Evolutionary conservation across 2,113 vertebrate genomes (phyloP).

Genomic region (Vulpes lagopus): DNA sequence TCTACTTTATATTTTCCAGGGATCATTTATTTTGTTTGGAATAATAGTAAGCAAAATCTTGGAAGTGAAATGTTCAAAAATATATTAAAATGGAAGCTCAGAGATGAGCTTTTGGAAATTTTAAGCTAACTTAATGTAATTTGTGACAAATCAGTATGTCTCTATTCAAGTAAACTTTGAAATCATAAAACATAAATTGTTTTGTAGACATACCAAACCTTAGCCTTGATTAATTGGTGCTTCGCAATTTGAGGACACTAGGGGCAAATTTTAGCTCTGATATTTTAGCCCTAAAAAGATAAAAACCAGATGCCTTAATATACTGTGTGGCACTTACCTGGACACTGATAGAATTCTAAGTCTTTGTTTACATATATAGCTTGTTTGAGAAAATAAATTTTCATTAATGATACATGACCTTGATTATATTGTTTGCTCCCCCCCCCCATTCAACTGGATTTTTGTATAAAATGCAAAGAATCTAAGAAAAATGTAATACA

Average conservation of each 20-base stretch:
- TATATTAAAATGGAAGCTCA: conserved; percentile 23
- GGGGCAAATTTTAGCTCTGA: conserved; percentile 35
- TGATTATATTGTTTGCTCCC: background rate
- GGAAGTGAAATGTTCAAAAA: conserved; percentile 54
- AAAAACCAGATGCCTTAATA: background rate
- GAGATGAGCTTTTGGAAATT: conserved; percentile 60
- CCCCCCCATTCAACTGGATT: background rate
- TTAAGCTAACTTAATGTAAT: conserved; percentile 23
- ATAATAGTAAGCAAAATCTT: conserved; percentile 34
- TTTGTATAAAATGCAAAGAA: conserved; percentile 33
- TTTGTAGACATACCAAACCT: conserved; percentile 7
- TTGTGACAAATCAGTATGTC: conserved; percentile 33
- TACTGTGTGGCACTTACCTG: background rate
- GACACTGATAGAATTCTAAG: background rate
- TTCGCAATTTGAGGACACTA: background rate
- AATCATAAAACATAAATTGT: background rate
- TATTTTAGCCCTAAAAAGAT: conserved; percentile 23
- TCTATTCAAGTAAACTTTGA: background rate
- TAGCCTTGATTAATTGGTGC: background rate
- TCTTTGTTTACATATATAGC: background rate
- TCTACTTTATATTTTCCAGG: conserved; percentile 21
- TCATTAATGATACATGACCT: background rate
- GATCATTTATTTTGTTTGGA: conserved; percentile 54
- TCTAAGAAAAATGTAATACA: conserved; percentile 23
- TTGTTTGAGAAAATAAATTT: conserved; percentile 41